phyloP scores from a whole-genome alignment of 2,113 vertebrate genomes.

The Colossoma macropomum region DNA sequence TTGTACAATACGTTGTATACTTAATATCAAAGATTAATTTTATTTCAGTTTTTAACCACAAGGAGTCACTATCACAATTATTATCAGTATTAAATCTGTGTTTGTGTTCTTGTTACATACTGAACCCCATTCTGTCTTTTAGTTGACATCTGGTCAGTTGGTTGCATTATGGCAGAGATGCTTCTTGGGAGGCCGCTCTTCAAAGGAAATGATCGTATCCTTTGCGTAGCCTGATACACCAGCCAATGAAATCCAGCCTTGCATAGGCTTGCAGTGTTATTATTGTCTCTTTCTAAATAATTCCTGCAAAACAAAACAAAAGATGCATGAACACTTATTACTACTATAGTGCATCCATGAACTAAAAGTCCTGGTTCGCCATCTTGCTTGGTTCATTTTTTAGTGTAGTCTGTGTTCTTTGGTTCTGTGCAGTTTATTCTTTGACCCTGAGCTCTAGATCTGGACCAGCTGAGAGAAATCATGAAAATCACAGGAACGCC shows the following conservation, averaged over 20 bases:
- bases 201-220: slow-evolving; percentile 98
- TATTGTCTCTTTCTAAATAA: background rate
- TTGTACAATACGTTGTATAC: no score
- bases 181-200: slow-evolving; percentile 91
- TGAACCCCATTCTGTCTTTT: slow-evolving; percentile 20
- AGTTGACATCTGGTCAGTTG: slow-evolving; percentile 99
- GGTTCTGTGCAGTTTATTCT: background rate
- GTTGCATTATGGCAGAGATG: slow-evolving; percentile 99
- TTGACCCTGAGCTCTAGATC: slow-evolving; percentile 81
- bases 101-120: background rate
- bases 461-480: slow-evolving; percentile 96
- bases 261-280: background rate
- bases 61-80: no score
- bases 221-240: slow-evolving; percentile 51
- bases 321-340: no score
- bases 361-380: background rate
- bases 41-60: no score
- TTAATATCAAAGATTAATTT: no score
- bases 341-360: no score
- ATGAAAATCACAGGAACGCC: slow-evolving; percentile 97
- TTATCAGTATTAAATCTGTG: background rate
- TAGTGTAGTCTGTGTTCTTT: background rate
- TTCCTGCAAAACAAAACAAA: no score
- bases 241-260: background rate
- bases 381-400: background rate